Conservation (phyloP, 1,140 invertebrate species). For the Pentalonia nigronervosa region DNA sequence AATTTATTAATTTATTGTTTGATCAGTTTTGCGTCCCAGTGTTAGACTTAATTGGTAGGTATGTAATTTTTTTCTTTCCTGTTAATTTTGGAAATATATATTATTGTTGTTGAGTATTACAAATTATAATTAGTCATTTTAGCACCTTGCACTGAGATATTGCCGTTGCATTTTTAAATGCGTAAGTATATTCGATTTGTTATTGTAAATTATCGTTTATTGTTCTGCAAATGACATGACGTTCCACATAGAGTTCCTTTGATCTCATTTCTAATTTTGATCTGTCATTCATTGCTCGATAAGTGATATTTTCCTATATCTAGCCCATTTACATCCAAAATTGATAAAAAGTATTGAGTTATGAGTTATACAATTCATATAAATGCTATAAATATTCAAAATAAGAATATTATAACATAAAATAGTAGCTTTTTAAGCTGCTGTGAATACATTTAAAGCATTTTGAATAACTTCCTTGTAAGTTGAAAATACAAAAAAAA, state of each 20-base stretch:
- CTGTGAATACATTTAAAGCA: no score
- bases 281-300: neutral
- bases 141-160: neutral
- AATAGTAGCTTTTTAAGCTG: neutral
- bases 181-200: neutral
- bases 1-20: neutral
- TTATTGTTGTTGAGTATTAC: neutral
- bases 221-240: neutral
- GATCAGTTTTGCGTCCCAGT: no score
- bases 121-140: neutral
- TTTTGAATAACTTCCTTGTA: no score
- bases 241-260: neutral
- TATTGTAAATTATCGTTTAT: neutral
- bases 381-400: neutral
- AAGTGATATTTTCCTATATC: neutral
- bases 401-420: neutral
- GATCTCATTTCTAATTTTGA: neutral
- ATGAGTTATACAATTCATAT: neutral
- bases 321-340: neutral
- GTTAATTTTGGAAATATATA: neutral
- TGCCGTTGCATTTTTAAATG: neutral
- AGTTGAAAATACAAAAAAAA: neutral
- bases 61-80: neutral
- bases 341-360: neutral
- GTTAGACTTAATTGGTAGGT: neutral